phyloP scores from a whole-genome alignment of 2,113 vertebrate genomes.

The Rhinolophus ferrumequinum region DNA sequence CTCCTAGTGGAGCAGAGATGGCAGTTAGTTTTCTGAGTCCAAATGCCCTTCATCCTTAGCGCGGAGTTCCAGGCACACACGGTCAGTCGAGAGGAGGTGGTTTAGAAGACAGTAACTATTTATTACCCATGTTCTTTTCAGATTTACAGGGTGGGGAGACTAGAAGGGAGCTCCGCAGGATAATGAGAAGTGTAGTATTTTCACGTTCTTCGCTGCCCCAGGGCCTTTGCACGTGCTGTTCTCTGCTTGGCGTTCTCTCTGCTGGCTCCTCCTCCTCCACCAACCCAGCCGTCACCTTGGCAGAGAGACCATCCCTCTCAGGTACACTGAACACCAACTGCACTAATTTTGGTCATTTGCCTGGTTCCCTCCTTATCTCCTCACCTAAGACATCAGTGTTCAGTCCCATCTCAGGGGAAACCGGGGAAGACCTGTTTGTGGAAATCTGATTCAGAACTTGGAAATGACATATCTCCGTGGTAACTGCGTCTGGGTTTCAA shows the following conservation, averaged over 20 bases:
- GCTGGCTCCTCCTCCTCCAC: neutral
- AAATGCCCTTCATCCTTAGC: too few relatives aligned
- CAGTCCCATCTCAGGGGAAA: neutral
- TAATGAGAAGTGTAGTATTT: neutral
- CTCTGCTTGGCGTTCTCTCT: too few relatives aligned
- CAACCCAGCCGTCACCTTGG: neutral
- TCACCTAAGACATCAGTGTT: fast-evolving
- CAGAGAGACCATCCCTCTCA: too few relatives aligned
- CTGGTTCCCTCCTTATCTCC: too few relatives aligned
- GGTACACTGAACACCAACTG: neutral
- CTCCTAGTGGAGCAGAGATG: neutral
- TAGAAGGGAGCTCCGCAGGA: neutral
- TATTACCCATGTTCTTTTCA: neutral
- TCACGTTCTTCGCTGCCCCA: neutral
- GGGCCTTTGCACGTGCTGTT: neutral
- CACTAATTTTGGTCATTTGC: too few relatives aligned
- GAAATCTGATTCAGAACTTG: fast-evolving
- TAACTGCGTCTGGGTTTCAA: neutral
- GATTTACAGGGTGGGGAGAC: neutral
- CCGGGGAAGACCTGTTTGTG: neutral
- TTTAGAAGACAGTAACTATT: neutral
- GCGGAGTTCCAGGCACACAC: too few relatives aligned
- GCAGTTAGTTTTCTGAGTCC: neutral
- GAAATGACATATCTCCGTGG: neutral
- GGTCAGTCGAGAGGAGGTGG: too few relatives aligned